A percentile compares a stretch with the other conserved stretches of the same genome.
Conservation (phyloP, 2,113 vertebrate genomes). For the Ariopsis seemanni region DNA sequence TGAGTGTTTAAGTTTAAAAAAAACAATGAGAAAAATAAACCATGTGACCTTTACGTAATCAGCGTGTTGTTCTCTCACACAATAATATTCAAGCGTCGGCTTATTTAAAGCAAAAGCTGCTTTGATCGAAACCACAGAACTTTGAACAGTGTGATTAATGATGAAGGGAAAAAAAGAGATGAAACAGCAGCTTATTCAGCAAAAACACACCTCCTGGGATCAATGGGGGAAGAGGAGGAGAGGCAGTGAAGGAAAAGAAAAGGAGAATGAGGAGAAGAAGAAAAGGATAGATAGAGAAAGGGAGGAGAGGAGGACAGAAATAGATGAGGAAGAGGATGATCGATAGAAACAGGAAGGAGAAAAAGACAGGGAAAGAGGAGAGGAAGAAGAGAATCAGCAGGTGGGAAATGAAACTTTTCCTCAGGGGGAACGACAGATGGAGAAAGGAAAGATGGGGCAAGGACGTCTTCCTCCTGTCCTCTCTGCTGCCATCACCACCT, state of each 20-base stretch:
- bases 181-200: slow-evolving; percentile 42
- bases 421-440: slow-evolving; percentile 15
- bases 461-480: slow-evolving; percentile 6
- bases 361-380: neutral
- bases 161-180: slow-evolving; percentile 2
- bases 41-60: too few relatives aligned
- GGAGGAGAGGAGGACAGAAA: neutral
- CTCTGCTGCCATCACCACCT: slow-evolving; percentile 7
- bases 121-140: slow-evolving; percentile 29
- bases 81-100: neutral
- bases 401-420: slow-evolving; percentile 40
- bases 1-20: too few relatives aligned
- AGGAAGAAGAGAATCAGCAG: slow-evolving; percentile 27
- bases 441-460: neutral
- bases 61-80: too few relatives aligned
- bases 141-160: slow-evolving; percentile 25
- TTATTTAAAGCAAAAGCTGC: neutral
- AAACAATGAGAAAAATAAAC: too few relatives aligned
- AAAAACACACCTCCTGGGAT: slow-evolving; percentile 20
- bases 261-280: neutral
- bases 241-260: neutral
- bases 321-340: neutral
- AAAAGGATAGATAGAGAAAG: too few relatives aligned
- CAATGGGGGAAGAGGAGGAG: neutral
- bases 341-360: too few relatives aligned